Base-by-base conservation (phyloP, 1,140 invertebrate genomes). In the Anoplophora glabripennis region DNA sequence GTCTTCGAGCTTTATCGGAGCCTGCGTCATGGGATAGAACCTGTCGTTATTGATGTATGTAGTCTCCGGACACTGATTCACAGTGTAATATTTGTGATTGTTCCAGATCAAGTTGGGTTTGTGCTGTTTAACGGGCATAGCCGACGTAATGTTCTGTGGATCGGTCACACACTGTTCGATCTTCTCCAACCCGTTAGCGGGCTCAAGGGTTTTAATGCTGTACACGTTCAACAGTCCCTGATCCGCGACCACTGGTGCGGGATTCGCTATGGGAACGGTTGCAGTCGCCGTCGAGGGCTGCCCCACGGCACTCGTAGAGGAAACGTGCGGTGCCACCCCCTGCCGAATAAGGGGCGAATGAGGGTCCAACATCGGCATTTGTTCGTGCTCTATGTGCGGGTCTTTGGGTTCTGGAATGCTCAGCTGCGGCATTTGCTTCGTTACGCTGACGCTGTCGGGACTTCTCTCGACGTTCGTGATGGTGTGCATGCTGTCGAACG, bases 21-120 rank as follows among this genome's bases (percentile, higher is more conserved):
- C 44, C 8, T 57, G 41, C 7, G 44, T 71, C 66, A 72, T 63
- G 2, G 71, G 71, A 57, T 62, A 71, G 52, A 71, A 69, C 11
- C 68, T 41, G 21, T 72, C 69, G 4, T 48, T 37, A 37, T 68
- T 63, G 7, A 37, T 37, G 18, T 67, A 66, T 4, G 63, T 42
- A 8, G 59, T 63, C 12, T 64, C 52, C 7, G 47, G 17, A 34
- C 68, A 70, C n/a, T 51, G 40, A 48, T 71, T 68, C 4, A 69
- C 64, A 3, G 63, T 65, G 42, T 67, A 72, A 44, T 56, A 69
- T n/a, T 63, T 68, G n/a, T 62, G 61, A 17, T 66, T 64, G 11
- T 21, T 60, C 70, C 68, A 72, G 12, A 68, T 65, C 1, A 58
- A 46, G 47, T 70, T 71, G 0, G 63, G 63, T 42, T 64, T 71